These are phyloP conservation scores for Epizoanthus rinbou DNA, from an alignment of 92 coral and sea anemone species.

Conservation along the genomic window DNA sequence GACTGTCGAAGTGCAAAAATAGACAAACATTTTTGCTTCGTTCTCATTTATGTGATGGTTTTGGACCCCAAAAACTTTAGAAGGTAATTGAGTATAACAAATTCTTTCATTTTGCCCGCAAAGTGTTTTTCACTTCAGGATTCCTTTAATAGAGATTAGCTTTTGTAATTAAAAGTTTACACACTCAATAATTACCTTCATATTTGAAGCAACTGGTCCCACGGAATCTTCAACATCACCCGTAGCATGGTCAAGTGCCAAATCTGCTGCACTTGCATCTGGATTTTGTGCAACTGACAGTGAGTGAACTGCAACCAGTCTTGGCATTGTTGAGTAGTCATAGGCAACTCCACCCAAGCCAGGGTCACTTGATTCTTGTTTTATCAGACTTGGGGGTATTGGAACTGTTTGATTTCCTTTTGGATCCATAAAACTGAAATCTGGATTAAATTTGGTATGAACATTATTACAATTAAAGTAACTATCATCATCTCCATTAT, in stretches of 20 bases:
- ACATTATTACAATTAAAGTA: no score
- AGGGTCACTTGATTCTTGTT: background rate
- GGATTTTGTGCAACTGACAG: slow-evolving; percentile 9
- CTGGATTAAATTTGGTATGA: background rate
- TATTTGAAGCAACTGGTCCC: slow-evolving; percentile 5
- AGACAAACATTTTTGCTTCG: no score
- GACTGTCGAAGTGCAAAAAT: no score
- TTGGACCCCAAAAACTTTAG: no score
- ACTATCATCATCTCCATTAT: no score
- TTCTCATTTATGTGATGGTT: no score
- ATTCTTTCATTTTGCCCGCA: no score
- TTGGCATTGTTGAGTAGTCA: slow-evolving; percentile 71
- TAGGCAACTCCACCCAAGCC: slow-evolving; percentile 68
- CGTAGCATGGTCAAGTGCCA: background rate
- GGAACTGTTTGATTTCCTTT: background rate
- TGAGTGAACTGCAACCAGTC: slow-evolving; percentile 69
- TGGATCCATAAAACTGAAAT: background rate
- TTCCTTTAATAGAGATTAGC: no score
- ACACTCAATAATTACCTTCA: background rate
- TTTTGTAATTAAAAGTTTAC: background rate
- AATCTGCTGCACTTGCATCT: background rate
- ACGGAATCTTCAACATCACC: background rate
- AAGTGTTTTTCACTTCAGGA: no score
- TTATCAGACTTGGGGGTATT: background rate
- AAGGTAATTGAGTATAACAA: no score